Conservation (phyloP, 2,888 invertebrate genomes). For the Osmoderma eremita region DNA sequence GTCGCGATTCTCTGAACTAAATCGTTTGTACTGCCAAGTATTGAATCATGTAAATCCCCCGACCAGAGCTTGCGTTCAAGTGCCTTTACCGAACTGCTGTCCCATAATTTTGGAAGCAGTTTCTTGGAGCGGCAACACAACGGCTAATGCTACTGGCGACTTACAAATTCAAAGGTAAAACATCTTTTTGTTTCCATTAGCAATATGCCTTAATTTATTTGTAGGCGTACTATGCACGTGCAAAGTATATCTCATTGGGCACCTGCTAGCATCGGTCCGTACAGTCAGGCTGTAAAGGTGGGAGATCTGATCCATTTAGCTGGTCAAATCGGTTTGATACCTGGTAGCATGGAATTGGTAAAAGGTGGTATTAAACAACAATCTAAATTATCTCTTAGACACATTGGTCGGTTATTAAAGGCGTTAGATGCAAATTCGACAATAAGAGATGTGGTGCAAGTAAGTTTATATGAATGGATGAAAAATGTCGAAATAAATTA, state of each 20-base stretch:
- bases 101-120: slow-evolving; percentile 83
- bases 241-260: slow-evolving; percentile 98
- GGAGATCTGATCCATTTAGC: slow-evolving; percentile 87
- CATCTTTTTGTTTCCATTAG: not conserved
- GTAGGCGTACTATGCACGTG: slow-evolving; percentile 87
- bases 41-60: slow-evolving; percentile 85
- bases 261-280: slow-evolving; percentile 97
- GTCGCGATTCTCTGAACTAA: slow-evolving; percentile 79
- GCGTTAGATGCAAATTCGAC: slow-evolving; percentile 82
- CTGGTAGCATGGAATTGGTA: slow-evolving; percentile 79
- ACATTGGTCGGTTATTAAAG: slow-evolving; percentile 82
- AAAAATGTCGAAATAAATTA: not conserved
- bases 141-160: slow-evolving; percentile 52
- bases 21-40: slow-evolving; percentile 78
- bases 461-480: slow-evolving; percentile 42
- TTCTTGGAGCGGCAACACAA: slow-evolving; percentile 65
- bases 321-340: slow-evolving; percentile 92
- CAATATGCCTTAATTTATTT: not conserved
- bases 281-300: slow-evolving; percentile 91
- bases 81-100: slow-evolving; percentile 74
- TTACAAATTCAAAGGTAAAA: slow-evolving; percentile 54
- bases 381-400: slow-evolving; percentile 84
- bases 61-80: slow-evolving; percentile 84
- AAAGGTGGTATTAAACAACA: slow-evolving; percentile 83
- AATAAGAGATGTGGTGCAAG: slow-evolving; percentile 84